Conservation (phyloP, 2,113 vertebrate species). For the Sinocyclocheilus rhinocerous region DNA sequence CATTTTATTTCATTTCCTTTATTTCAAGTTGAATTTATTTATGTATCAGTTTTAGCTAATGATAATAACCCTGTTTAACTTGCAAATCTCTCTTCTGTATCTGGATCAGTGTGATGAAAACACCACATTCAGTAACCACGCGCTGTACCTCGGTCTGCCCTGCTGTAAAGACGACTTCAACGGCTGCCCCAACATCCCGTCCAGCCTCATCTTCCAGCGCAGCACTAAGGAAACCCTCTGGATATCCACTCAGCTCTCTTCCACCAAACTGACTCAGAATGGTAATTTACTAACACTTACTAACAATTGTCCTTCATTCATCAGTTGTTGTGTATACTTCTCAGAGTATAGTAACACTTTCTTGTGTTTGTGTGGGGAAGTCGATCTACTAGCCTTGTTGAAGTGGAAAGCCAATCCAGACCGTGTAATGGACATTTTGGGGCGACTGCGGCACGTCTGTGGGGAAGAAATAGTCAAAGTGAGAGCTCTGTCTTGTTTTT, state of each 20-base stretch:
- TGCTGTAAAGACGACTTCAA: slow-evolving; percentile 97
- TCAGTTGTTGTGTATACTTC: neutral
- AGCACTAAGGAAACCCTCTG: slow-evolving; percentile 95
- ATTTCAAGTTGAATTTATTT: too few relatives aligned
- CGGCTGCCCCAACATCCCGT: slow-evolving; percentile 89
- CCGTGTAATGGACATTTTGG: slow-evolving; percentile 93
- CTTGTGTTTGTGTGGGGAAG: slow-evolving; percentile 69
- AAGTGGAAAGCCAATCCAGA: slow-evolving; percentile 98
- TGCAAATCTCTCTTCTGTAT: neutral
- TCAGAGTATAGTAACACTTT: neutral
- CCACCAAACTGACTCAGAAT: slow-evolving; percentile 97
- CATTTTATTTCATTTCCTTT: neutral
- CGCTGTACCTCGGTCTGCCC: slow-evolving; percentile 92
- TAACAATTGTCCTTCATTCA: too few relatives aligned
- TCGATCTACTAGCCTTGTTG: slow-evolving; percentile 92
- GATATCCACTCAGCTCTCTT: slow-evolving; percentile 94
- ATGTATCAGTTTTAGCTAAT: too few relatives aligned
- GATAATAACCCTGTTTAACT: neutral
- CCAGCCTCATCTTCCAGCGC: slow-evolving; percentile 96
- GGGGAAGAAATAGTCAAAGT: slow-evolving; percentile 99
- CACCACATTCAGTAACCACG: slow-evolving; percentile 94
- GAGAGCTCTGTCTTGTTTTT: slow-evolving; percentile 24
- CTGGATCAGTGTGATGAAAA: slow-evolving; percentile 90
- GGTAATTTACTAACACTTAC: slow-evolving; percentile 72
- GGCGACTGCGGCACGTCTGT: slow-evolving; percentile 89